A percentile compares a stretch with the other conserved stretches of the same genome.
phyloP scores from a whole-genome alignment of 2,797 vertebrate genomes.

The Gymnothorax javanicus region DNA sequence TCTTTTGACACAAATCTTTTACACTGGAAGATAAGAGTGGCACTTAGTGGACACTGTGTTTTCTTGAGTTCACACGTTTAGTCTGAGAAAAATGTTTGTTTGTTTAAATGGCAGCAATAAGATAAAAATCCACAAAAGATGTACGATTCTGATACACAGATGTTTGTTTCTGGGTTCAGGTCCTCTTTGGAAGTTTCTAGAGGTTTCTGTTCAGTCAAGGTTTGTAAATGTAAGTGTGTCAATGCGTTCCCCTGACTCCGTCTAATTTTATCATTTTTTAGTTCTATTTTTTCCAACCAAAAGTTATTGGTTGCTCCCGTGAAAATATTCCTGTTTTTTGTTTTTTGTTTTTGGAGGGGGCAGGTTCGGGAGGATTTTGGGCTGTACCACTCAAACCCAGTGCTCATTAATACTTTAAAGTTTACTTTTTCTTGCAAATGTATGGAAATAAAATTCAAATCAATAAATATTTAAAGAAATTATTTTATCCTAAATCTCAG shows the following conservation, averaged over 20 bases:
- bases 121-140: slow-evolving; percentile 58
- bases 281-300: too few species aligned
- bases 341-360: too few species aligned
- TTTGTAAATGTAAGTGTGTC: slow-evolving; percentile 54
- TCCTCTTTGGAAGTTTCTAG: slow-evolving; percentile 48
- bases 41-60: slow-evolving; percentile 56
- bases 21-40: slow-evolving; percentile 47
- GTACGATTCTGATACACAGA: slow-evolving; percentile 55
- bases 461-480: slow-evolving; percentile 77
- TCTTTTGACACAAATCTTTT: slow-evolving; percentile 64
- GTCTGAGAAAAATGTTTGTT: slow-evolving; percentile 42
- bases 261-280: too few species aligned
- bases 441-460: slow-evolving; percentile 66
- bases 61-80: slow-evolving; percentile 57
- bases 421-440: slow-evolving; percentile 74
- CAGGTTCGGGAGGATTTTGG: slow-evolving; percentile 19
- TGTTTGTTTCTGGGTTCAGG: slow-evolving; percentile 54
- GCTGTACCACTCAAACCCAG: slow-evolving; percentile 56
- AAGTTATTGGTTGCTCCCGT: too few species aligned
- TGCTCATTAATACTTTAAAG: slow-evolving; percentile 63
- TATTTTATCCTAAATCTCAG: slow-evolving; percentile 56
- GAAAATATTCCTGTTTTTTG: too few species aligned
- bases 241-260: too few species aligned
- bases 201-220: slow-evolving; percentile 59
- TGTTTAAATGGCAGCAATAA: slow-evolving; percentile 60